Percentiles rank a stretch among this genome's conserved stretches.
Evolutionary conservation across 2,797 vertebrate genomes (phyloP).

Genomic region (Semotilus atromaculatus): DNA sequence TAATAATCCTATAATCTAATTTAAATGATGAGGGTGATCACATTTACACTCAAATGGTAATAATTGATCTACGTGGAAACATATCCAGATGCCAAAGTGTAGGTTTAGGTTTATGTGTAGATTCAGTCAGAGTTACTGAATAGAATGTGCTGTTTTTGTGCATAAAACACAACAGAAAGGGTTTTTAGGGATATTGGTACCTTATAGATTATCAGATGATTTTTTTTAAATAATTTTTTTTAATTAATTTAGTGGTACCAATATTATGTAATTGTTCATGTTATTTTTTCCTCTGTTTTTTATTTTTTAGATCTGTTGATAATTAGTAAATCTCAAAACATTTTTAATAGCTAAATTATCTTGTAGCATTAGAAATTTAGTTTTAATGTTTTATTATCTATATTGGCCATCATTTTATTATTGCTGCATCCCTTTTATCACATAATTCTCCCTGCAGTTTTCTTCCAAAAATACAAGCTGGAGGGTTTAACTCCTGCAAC

Average conservation of each 20-base stretch:
- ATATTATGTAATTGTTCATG: neutral
- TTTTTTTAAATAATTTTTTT: too few relatives aligned
- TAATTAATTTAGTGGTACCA: too few relatives aligned
- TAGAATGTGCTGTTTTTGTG: neutral
- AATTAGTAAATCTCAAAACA: too few relatives aligned
- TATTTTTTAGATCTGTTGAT: too few relatives aligned
- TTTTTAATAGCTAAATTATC: too few relatives aligned
- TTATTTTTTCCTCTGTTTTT: too few relatives aligned
- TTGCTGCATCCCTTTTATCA: neutral
- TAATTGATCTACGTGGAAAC: neutral
- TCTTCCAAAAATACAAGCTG: neutral
- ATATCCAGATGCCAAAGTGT: neutral
- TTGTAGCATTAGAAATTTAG: too few relatives aligned
- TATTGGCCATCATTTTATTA: neutral
- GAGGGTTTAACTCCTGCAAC: neutral
- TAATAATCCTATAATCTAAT: conserved; percentile 9
- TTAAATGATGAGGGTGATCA: neutral
- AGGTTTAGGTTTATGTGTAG: neutral
- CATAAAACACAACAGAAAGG: neutral
- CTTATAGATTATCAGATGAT: too few relatives aligned
- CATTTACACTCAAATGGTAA: neutral
- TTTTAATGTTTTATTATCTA: neutral
- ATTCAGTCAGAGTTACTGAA: neutral
- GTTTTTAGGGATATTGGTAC: neutral
- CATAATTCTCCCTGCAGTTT: neutral